Evolutionary conservation across 2,797 vertebrate genomes (phyloP), one percentile per base, ranked within the genome.

Genomic region (Heliangelus exortis): DNA sequence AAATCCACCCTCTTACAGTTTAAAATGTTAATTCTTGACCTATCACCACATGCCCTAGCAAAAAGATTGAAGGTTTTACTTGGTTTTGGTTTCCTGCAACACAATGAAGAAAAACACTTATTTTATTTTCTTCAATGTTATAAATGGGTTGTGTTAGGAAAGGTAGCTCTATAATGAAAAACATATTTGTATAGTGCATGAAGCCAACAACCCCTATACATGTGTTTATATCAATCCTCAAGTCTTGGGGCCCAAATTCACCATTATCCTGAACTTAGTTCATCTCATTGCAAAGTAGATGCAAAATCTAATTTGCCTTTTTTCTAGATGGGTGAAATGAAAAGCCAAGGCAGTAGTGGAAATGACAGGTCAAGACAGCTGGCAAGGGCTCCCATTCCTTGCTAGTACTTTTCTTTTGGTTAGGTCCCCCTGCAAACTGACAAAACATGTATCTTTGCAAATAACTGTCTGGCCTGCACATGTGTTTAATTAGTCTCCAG

Each of bases 401-500:
- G 29, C 74, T 89, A 12, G 18, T 39, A 12, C 48, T 53, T 83
- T 45, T n/a, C 19, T 78, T 80, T 74, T 83, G 39, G 33, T 81
- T 63, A n/a, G 4, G 10, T 67, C 31, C 17, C 50, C 53, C 87
- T 76, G 81, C 48, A 89, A 79, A 78, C 43, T 92, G 87, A 91
- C 83, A 76, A 61, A 83, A 95, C 29, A 90, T 47, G 1, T 9
- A 90, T 65, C 84, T 28, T 7, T 71, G 63, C 76, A 89, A 88
- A 93, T 93, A 10, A 93, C 92, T 90, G 76, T 65, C 63, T 58
- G 91, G 86, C 77, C 47, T 83, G 84, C 51, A 59, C 66, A 47
- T 90, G 84, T 95, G 89, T 93, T 96, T 96, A 94, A 96, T 96
- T 94, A 96, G 91, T 84, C 95, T 93, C 62, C 11, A 87, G 90